Conservation (phyloP, 1,140 invertebrate genomes). For the Bursaphelenchus mucronatus region DNA sequence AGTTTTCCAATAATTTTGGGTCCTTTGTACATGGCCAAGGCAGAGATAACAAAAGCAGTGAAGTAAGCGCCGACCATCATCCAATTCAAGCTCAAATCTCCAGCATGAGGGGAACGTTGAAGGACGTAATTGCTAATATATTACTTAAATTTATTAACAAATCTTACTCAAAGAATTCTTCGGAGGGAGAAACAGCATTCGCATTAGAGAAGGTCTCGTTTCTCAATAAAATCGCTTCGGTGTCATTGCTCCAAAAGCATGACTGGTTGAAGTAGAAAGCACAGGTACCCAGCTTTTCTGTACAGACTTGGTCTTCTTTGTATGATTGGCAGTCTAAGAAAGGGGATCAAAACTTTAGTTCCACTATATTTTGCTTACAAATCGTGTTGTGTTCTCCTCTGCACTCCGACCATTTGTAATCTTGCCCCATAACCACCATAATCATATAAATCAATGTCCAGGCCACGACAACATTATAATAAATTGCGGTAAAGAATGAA, state of each 20-base stretch:
- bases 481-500: constrained; percentile 65
- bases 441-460: constrained; percentile 87
- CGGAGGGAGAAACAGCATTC: constrained; percentile 10
- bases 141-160: no score
- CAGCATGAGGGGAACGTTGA: not conserved
- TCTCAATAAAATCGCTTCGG: not conserved
- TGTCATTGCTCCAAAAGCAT: constrained; percentile 11
- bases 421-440: constrained; percentile 75
- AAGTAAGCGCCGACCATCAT: constrained; percentile 4
- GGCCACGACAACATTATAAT: constrained; percentile 88
- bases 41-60: constrained; percentile 40
- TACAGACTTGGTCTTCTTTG: constrained; percentile 24
- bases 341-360: not conserved
- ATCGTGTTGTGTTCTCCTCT: constrained; percentile 77
- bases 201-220: no score
- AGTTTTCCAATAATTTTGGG: constrained; percentile 49
- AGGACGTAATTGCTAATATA: not conserved
- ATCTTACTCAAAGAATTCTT: constrained; percentile 33
- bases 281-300: not conserved
- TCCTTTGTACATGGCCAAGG: constrained; percentile 37
- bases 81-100: constrained; percentile 8
- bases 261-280: constrained; percentile 29
- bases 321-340: constrained; percentile 23
- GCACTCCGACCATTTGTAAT: constrained; percentile 77
- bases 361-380: constrained; percentile 11